Base-by-base conservation (phyloP, 2,797 vertebrate genomes). In the Sus cebifrons region DNA sequence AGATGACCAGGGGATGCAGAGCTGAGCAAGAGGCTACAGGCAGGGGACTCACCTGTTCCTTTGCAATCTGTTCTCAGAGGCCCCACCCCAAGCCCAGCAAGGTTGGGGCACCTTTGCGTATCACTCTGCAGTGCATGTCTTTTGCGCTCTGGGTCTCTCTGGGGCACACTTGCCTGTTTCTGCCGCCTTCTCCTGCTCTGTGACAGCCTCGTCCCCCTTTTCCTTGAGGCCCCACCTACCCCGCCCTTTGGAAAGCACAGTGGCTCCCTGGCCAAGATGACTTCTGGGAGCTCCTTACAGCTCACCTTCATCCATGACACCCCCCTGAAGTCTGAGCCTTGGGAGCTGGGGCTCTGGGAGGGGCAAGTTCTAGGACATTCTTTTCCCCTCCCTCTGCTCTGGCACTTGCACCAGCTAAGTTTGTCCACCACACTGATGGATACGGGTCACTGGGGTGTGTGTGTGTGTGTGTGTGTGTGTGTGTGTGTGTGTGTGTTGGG, bases 31-130 rank as follows among this genome's bases (percentile, higher is more conserved):
- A 68, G 32, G 67, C 40, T 29, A 2, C 27, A 49, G 44, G 44
- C 4, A 0, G 52, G 56, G 54, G 15, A 1, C 78, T 54, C 17
- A 40, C 29, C 58, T 29, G 20, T 58, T 82, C 40, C 23, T 67
- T 36, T 44, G 78, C 62, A 44, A 93, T n/a, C 71, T 84, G 64
- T 52, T 92, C 91, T 64, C 56, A 36, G 87, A 67, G 56, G n/a
- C 75, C 29, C 64, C 81, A 18, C 5, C 77, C 56, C 65, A 20
- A 70, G 58, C 73, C 58, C 2, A 0, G 23, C 25, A 0, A 12
- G 68, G 17, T 27, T 5, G 10, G 52, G 44, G 54, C 32, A 21
- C 16, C 73, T 60, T n/a, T 60, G 36, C 7, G 0, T 2, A 12
- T 13, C 14, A 44, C 60, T 70, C 86, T 1, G 0, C 78, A 65